These are phyloP conservation scores for Pangasius krempfi DNA, from an alignment of 2,797 vertebrate genomes.

Conservation along the genomic window DNA sequence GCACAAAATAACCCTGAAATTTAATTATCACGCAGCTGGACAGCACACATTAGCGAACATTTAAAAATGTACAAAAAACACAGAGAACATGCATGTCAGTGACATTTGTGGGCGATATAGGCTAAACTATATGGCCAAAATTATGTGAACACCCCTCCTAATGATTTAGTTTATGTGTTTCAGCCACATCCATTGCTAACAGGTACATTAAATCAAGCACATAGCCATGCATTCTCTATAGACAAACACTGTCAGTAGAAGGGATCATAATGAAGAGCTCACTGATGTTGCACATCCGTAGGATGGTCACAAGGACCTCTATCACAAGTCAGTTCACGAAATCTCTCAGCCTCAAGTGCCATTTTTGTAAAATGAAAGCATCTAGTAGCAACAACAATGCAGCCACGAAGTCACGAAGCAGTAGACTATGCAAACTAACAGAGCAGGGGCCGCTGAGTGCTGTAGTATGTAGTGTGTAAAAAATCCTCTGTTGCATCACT, in stretches of 20 bases:
- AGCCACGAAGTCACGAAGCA: background rate
- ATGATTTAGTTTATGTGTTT: background rate
- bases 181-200: background rate
- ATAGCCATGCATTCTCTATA: background rate
- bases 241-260: background rate
- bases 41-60: background rate
- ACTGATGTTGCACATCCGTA: background rate
- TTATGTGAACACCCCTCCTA: background rate
- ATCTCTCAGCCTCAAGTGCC: background rate
- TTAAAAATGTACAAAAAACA: background rate
- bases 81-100: background rate
- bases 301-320: too few species aligned
- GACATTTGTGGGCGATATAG: background rate
- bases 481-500: background rate
- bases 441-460: background rate
- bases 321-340: background rate
- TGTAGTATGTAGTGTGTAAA: background rate
- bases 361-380: background rate
- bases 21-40: background rate
- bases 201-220: background rate
- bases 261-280: background rate
- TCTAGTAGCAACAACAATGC: background rate
- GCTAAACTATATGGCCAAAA: background rate
- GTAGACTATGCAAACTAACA: background rate
- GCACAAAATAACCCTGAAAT: background rate